Evolutionary conservation across 2,888 invertebrate species (phyloP).

Genomic region (Schrankia costaestrigalis): DNA sequence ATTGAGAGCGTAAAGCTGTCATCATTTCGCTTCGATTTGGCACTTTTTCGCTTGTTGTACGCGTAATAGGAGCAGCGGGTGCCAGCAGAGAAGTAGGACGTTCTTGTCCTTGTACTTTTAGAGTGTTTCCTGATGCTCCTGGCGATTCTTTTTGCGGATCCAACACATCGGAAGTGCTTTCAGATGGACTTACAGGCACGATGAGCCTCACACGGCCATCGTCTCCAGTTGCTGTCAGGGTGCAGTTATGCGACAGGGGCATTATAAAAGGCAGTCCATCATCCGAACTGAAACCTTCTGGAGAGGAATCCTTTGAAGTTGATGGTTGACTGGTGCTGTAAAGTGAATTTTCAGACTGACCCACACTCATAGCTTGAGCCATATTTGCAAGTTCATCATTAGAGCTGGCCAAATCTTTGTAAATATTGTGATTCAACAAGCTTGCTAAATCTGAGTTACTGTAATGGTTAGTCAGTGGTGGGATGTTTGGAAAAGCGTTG

Average conservation of each 20-base stretch:
- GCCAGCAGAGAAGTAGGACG: slow-evolving; percentile 56
- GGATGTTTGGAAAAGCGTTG: slow-evolving; percentile 68
- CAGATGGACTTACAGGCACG: slow-evolving; percentile 81
- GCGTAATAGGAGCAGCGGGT: slow-evolving; percentile 84
- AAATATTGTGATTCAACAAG: slow-evolving; percentile 47
- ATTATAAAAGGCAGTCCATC: slow-evolving; percentile 82
- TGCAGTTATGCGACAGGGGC: slow-evolving; percentile 83
- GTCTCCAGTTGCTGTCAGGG: slow-evolving; percentile 81
- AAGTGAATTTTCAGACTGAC: slow-evolving; percentile 58
- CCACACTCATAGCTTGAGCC: slow-evolving; percentile 63
- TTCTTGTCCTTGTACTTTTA: slow-evolving; percentile 74
- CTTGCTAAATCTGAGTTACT: slow-evolving; percentile 58
- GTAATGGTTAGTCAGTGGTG: slow-evolving; percentile 58
- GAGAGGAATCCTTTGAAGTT: slow-evolving; percentile 71
- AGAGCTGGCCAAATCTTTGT: slow-evolving; percentile 44
- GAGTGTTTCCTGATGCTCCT: slow-evolving; percentile 64
- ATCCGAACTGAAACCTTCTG: slow-evolving; percentile 62
- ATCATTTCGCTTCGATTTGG: slow-evolving; percentile 92
- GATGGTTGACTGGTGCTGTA: slow-evolving; percentile 65
- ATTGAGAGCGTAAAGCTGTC: slow-evolving; percentile 89
- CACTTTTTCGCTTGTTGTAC: slow-evolving; percentile 92
- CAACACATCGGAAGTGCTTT: slow-evolving; percentile 53
- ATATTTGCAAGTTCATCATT: slow-evolving; percentile 42
- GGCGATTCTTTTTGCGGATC: slow-evolving; percentile 46
- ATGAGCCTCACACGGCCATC: slow-evolving; percentile 83